phyloP scores from a whole-genome alignment of 2,888 invertebrate genomes.

The Micropterix aruncella region DNA sequence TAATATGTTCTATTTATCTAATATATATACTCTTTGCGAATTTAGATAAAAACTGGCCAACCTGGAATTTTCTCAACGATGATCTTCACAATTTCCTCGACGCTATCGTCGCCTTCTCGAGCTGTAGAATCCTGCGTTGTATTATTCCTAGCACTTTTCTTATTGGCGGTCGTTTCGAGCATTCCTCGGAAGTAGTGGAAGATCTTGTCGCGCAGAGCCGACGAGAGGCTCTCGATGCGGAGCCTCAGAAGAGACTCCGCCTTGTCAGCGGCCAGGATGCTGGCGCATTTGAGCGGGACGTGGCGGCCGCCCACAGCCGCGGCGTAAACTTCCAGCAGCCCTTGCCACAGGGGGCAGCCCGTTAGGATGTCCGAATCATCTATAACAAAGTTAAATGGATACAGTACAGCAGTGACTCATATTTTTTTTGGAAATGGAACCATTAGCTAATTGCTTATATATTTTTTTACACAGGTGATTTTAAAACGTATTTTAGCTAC shows the following conservation, averaged over 20 bases:
- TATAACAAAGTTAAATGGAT: too few relatives aligned
- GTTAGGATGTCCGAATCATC: conserved; percentile 19
- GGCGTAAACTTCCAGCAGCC: conserved; percentile 10
- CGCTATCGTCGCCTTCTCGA: background rate
- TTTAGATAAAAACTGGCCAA: too few relatives aligned
- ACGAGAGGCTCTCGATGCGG: conserved; percentile 21
- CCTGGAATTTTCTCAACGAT: background rate
- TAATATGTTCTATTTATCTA: too few relatives aligned
- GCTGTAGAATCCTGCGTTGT: background rate
- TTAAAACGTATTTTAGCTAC: too few relatives aligned
- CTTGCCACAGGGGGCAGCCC: conserved; percentile 11
- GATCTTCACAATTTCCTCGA: background rate
- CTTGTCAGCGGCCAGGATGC: conserved; percentile 18
- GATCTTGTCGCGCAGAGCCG: conserved; percentile 22
- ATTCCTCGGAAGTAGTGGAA: conserved; percentile 14
- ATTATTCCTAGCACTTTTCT: background rate
- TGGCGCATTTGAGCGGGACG: conserved; percentile 10
- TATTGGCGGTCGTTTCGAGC: background rate
- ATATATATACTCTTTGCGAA: too few relatives aligned
- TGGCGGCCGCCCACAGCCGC: conserved; percentile 9
- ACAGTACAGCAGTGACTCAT: too few relatives aligned
- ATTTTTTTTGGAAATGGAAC: too few relatives aligned
- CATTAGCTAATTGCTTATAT: too few relatives aligned
- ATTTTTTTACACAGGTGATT: too few relatives aligned
- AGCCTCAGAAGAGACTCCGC: conserved; percentile 21